Base-by-base conservation (phyloP, 2,888 invertebrate genomes). In the Cancer borealis region DNA sequence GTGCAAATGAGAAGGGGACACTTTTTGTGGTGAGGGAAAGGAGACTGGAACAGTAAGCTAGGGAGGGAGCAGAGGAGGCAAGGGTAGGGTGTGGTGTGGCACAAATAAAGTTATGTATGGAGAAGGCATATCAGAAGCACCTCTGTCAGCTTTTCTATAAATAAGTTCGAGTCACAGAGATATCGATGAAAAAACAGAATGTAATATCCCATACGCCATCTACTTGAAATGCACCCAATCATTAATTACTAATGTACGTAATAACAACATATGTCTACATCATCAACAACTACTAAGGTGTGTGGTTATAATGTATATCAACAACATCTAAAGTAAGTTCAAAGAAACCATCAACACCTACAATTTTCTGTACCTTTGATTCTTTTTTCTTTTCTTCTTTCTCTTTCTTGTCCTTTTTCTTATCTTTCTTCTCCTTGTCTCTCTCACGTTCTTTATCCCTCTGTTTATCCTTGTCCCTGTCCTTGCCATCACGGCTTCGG, bases 401-500 rank as follows among this genome's bases (percentile, higher is more conserved):
- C 45, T 91, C 91, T 21, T 60, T 91, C 45, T 39, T 91, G 73
- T 91, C 91, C 66, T 60, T 91, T 46, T 73, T 91, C 66, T 84
- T 84, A 8, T 91, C 73, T 60, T 73, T 91, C 73, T 91, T 73
- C 8, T 91, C 54, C 21, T 73, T 30, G 14, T 91, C 30, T 73
- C 30, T 91, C 45, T 91, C 91, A 12, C 30, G n/a, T 8, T 91
- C 91, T 45, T 45, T 91, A n/a, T 91, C 91, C n/a, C 39, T 39
- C n/a, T 73, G 60, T 46, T 46, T 91, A n/a, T 73, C 66, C 73
- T 30, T 91, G 26, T 91, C 26, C 91, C 60, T 73, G 39, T 95
- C 94, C 84, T 92, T 94, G 60, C 91, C 84, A 60, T 93, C 92
- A 17, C 94, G 88, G 46, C 94, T 94, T 0, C 94, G 90, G 94